Conservation (phyloP, 2,113 vertebrate genomes). For the Leiothrix lutea region DNA sequence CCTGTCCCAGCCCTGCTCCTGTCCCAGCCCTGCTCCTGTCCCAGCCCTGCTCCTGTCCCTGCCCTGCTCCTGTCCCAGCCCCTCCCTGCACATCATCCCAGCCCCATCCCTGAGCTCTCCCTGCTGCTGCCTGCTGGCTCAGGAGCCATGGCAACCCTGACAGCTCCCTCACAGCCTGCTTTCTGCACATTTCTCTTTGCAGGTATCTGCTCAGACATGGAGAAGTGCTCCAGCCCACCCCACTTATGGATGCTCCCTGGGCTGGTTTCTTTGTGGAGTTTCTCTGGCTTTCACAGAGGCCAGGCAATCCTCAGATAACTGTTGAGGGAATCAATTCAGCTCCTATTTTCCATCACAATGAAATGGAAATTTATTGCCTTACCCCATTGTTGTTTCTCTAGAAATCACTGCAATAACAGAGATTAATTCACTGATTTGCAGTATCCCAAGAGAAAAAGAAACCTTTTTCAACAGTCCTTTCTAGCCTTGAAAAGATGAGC, state of each 20-base stretch:
- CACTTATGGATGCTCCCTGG: fast-evolving
- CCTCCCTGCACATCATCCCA: neutral
- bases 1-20: no score
- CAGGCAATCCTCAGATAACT: neutral
- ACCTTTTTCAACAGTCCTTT: neutral
- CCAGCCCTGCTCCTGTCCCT: no score
- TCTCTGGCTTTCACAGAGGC: neutral
- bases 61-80: no score
- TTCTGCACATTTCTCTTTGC: neutral
- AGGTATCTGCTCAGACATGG: neutral
- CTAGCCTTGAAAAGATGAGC: neutral
- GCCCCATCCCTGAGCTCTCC: neutral
- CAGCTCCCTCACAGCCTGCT: neutral
- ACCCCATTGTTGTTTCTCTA: neutral
- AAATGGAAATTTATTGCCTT: neutral
- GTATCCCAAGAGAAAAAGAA: neutral
- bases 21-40: no score
- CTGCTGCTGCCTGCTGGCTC: neutral
- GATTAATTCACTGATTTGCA: neutral
- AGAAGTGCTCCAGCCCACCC: neutral
- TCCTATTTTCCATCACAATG: neutral
- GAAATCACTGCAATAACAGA: neutral
- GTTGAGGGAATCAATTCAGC: neutral
- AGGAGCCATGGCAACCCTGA: neutral
- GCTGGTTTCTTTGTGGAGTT: neutral